Evolutionary conservation across 2,888 invertebrate genomes (phyloP), one percentile per base, ranked within the genome.

Genomic region (Drosophila anceps): DNA sequence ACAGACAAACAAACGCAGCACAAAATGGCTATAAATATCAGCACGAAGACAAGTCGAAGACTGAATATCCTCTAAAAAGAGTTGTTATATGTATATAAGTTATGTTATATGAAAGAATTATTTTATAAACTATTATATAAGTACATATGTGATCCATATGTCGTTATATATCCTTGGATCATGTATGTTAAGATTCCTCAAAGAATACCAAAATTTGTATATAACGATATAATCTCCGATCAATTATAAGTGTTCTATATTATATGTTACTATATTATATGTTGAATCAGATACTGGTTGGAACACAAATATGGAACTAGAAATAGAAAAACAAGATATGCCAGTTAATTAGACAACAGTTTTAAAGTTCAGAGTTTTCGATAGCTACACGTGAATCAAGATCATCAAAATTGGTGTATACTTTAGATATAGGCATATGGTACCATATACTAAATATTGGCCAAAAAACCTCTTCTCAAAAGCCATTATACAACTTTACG

Each of bases 1-100:
- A 75, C 71, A 75, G 64, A 51, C 31, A 61, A 65, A 41, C 41
- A 61, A 67, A 76, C 29, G 29, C 27, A 5, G 44, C 29, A 58
- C 58, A 24, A 63, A 37, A 29, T 15, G 24, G 15, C 1, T 8
- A 12, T 50, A n/a, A 29, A 9, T 5, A 29, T 10, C 5, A 15
- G 8, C 9, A 9, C 3, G 27, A 27, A 31, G n/a, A 1, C 1
- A 18, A 50, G 31, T 20, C 18, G 31, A 31, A 8, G 4, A 13
- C 13, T 20, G 8, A 50, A 31, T 50, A 27, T 31, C 7, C 31
- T 50, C 13, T 12, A 29, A 12, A 12, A 18, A 1, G 2, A 31
- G 12, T 1, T 29, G 48, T n/a, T 48, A n/a, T 29, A 44, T 20
- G 2, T 4, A 9, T n/a, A 39, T 1, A 18, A 10, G 10, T 18